A percentile compares a stretch with the other conserved stretches of the same genome.
phyloP scores from a whole-genome alignment of 2,888 invertebrate species.

The Dioctria linearis region DNA sequence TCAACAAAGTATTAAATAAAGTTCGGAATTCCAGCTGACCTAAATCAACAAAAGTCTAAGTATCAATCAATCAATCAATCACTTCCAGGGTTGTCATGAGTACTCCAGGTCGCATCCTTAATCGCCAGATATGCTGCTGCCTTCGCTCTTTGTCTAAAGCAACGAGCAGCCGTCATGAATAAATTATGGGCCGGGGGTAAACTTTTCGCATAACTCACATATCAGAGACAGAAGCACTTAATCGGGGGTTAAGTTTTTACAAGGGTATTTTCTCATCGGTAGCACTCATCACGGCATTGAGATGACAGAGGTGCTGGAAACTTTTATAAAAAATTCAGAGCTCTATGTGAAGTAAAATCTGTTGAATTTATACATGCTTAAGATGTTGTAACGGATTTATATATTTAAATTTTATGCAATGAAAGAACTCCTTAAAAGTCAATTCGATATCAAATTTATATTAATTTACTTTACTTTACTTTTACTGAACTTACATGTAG shows the following conservation, averaged over 20 bases:
- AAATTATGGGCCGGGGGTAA: conserved; percentile 55
- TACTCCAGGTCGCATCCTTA: conserved; percentile 28
- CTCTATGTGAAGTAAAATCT: not conserved
- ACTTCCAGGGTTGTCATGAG: conserved; percentile 32
- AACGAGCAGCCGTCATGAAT: conserved; percentile 57
- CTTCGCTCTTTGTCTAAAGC: conserved; percentile 16
- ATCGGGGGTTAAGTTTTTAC: conserved; percentile 48
- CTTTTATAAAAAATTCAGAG: conserved; percentile 11
- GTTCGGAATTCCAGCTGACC: conserved; percentile 15
- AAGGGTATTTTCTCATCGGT: conserved; percentile 36
- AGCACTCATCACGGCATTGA: conserved; percentile 32
- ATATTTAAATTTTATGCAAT: too few relatives aligned
- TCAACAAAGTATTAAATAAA: too few relatives aligned
- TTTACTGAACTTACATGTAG: too few relatives aligned
- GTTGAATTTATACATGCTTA: too few relatives aligned
- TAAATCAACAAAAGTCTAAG: conserved; percentile 30
- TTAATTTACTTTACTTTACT: too few relatives aligned
- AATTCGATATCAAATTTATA: too few relatives aligned
- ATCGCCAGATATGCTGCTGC: not conserved
- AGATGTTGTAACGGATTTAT: too few relatives aligned
- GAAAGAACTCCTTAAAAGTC: too few relatives aligned
- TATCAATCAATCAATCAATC: conserved; percentile 51
- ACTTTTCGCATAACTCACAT: conserved; percentile 56
- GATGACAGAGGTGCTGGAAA: conserved; percentile 42
- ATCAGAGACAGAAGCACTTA: conserved; percentile 49